Evolutionary conservation across 2,113 vertebrate species (phyloP).

Genomic region (Aegotheles bennettii): DNA sequence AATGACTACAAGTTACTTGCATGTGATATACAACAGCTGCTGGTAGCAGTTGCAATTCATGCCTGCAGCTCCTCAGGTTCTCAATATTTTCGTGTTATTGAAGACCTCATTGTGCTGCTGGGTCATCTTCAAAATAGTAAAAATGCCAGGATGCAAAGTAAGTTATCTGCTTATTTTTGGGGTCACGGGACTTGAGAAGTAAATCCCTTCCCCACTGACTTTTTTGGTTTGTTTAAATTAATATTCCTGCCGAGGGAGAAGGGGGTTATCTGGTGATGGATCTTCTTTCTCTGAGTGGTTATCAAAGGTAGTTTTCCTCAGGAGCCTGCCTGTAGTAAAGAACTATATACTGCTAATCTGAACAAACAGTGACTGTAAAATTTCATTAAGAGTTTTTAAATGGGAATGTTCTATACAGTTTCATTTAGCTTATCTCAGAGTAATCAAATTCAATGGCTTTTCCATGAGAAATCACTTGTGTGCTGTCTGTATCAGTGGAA

Average conservation of each 20-base stretch:
- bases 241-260: not conserved
- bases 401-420: not conserved
- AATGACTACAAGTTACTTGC: conserved; percentile 91
- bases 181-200: not conserved
- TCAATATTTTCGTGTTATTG: conserved; percentile 97
- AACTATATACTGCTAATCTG: not conserved
- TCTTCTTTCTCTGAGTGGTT: not conserved
- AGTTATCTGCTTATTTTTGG: conserved; percentile 54
- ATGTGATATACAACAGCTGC: conserved; percentile 93
- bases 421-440: not conserved
- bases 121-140: conserved; percentile 94
- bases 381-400: not conserved
- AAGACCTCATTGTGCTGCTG: conserved; percentile 94
- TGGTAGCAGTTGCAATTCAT: conserved; percentile 93
- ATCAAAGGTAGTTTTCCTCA: not conserved
- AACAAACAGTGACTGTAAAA: not conserved
- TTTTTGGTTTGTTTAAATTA: not conserved
- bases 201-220: not conserved
- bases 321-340: not conserved
- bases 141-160: conserved; percentile 89
- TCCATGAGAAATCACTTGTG: not conserved
- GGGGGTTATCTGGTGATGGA: not conserved
- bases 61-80: conserved; percentile 95
- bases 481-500: not conserved
- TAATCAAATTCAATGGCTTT: not conserved